phyloP scores from a whole-genome alignment of 2,888 invertebrate genomes.

The Drosophila demipolita region DNA sequence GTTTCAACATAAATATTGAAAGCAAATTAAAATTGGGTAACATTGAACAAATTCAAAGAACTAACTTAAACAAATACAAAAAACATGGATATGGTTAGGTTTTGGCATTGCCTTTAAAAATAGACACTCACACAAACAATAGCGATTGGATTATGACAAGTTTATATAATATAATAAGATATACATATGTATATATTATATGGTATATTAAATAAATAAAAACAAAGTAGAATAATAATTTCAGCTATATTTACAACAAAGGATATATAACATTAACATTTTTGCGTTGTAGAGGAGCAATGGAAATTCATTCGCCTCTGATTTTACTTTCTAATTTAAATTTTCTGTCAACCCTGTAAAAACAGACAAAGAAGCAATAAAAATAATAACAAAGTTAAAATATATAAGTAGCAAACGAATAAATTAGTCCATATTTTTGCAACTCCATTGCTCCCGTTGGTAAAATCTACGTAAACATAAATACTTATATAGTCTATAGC shows the following conservation, averaged over 20 bases:
- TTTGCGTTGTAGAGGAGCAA: slow-evolving; percentile 7
- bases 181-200: slow-evolving; percentile 23
- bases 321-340: not conserved
- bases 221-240: slow-evolving; percentile 10
- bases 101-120: slow-evolving; percentile 42
- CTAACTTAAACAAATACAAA: slow-evolving; percentile 43
- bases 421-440: not conserved
- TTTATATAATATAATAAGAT: slow-evolving; percentile 30
- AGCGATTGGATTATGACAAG: slow-evolving; percentile 75
- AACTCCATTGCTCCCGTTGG: slow-evolving; percentile 17
- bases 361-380: not conserved
- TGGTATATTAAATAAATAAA: slow-evolving; percentile 12
- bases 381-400: not conserved
- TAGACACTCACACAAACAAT: slow-evolving; percentile 73
- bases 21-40: slow-evolving; percentile 67
- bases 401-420: not conserved
- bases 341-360: not conserved
- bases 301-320: slow-evolving; percentile 4
- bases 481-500: slow-evolving; percentile 3
- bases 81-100: slow-evolving; percentile 39
- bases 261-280: not conserved
- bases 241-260: slow-evolving; percentile 16
- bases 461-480: not conserved
- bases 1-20: slow-evolving; percentile 64
- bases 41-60: slow-evolving; percentile 60